phyloP scores from a whole-genome alignment of 2,113 vertebrate genomes.

The Mus musculus region DNA sequence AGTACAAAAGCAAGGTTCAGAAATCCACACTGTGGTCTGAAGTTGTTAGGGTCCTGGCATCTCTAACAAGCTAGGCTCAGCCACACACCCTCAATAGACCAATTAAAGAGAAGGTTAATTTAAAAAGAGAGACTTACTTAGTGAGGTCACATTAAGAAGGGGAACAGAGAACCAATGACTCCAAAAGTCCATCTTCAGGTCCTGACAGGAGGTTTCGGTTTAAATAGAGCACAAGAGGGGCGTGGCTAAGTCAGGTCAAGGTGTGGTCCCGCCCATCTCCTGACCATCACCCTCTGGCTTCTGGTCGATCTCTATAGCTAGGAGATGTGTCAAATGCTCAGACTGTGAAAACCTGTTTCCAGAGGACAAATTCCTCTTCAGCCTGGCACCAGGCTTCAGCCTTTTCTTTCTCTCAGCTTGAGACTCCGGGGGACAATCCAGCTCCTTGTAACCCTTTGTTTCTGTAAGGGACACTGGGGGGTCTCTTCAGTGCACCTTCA shows the following conservation, averaged over 20 bases:
- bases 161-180: neutral
- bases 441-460: neutral
- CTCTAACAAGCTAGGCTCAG: neutral
- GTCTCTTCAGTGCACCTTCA: neutral
- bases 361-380: neutral
- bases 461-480: no score
- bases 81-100: neutral
- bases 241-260: neutral
- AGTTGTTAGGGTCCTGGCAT: neutral
- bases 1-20: conserved; percentile 4
- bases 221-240: neutral
- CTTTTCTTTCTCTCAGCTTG: neutral
- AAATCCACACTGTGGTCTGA: neutral
- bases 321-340: neutral
- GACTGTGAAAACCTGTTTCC: neutral
- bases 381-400: neutral
- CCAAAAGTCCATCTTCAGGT: neutral
- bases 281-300: neutral
- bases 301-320: neutral
- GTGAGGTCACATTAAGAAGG: neutral
- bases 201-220: neutral
- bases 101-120: neutral
- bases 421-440: neutral
- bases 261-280: neutral
- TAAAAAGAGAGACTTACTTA: neutral